phyloP scores from a whole-genome alignment of 1,140 invertebrate genomes.

The Odontomachus brunneus region DNA sequence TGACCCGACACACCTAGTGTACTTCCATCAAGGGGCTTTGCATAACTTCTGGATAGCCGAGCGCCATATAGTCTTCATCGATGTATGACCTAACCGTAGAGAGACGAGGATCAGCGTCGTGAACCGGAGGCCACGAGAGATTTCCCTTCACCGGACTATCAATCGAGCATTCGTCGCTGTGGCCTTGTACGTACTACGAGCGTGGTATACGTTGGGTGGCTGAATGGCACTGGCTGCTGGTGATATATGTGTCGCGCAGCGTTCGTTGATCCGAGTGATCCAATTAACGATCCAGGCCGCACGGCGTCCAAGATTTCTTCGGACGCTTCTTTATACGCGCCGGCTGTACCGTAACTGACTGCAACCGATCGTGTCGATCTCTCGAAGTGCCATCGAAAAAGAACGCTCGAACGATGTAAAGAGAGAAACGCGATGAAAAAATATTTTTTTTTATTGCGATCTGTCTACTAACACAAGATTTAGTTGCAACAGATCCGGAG shows the following conservation, averaged over 20 bases:
- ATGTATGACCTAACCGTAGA: background rate
- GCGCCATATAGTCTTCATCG: background rate
- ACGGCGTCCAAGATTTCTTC: conserved; percentile 44
- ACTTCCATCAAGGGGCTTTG: background rate
- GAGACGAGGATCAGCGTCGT: background rate
- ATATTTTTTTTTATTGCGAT: background rate
- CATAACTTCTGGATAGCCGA: background rate
- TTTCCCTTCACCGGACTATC: conserved; percentile 48
- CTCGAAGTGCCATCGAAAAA: background rate
- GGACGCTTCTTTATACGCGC: conserved; percentile 19
- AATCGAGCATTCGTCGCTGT: conserved; percentile 33
- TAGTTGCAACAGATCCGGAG: no score
- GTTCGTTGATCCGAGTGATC: conserved; percentile 77
- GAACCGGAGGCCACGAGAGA: conserved; percentile 13
- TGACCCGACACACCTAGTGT: background rate
- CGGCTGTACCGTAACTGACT: conserved; percentile 2
- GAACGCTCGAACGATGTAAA: background rate
- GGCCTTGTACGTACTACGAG: conserved; percentile 54
- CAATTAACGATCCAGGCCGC: conserved; percentile 70
- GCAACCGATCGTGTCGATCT: conserved; percentile 3
- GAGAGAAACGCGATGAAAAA: background rate
- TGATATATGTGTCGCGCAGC: conserved; percentile 58
- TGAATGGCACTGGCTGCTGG: conserved; percentile 41
- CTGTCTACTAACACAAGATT: no score
- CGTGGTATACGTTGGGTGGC: conserved; percentile 1